Evolutionary conservation across 1,140 invertebrate species (phyloP).

Genomic region (Saccostrea echinata): DNA sequence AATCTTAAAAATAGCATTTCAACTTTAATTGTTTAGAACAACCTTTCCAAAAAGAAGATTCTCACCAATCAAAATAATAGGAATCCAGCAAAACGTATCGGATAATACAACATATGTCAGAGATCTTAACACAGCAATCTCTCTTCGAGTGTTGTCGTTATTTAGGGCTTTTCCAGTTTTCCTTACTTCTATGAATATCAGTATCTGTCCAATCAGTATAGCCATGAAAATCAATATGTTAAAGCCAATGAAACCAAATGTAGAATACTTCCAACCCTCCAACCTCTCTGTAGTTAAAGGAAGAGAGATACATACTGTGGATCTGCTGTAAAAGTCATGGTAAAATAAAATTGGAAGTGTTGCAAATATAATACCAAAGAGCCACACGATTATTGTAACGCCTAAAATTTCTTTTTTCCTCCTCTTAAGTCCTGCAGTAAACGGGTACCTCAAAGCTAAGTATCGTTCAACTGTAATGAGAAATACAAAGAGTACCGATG

Average conservation of each 20-base stretch:
- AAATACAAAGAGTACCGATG: conserved; percentile 69
- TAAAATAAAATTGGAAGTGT: conserved; percentile 43
- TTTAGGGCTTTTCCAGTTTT: neutral
- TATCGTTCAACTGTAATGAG: conserved; percentile 71
- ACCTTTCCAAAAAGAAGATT: neutral
- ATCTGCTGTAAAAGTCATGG: conserved; percentile 57
- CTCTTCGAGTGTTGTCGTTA: conserved; percentile 38
- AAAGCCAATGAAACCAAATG: conserved; percentile 59
- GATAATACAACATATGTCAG: conserved; percentile 57
- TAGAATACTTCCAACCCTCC: conserved; percentile 59
- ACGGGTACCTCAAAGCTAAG: conserved; percentile 67
- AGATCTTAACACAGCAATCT: conserved; percentile 53
- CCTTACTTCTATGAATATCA: conserved; percentile 53
- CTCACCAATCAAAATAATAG: conserved; percentile 60
- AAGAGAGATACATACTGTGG: conserved; percentile 64
- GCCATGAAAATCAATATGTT: conserved; percentile 59
- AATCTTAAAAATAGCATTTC: neutral
- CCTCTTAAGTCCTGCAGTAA: conserved; percentile 12
- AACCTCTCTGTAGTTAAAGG: conserved; percentile 57
- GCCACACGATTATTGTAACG: neutral
- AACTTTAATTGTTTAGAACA: neutral
- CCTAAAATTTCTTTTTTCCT: neutral
- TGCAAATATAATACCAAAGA: neutral
- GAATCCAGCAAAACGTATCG: conserved; percentile 65
- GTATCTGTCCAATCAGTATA: conserved; percentile 57